Evolutionary conservation across 2,888 invertebrate genomes (phyloP).

Genomic region (Itoplectis maculator): DNA sequence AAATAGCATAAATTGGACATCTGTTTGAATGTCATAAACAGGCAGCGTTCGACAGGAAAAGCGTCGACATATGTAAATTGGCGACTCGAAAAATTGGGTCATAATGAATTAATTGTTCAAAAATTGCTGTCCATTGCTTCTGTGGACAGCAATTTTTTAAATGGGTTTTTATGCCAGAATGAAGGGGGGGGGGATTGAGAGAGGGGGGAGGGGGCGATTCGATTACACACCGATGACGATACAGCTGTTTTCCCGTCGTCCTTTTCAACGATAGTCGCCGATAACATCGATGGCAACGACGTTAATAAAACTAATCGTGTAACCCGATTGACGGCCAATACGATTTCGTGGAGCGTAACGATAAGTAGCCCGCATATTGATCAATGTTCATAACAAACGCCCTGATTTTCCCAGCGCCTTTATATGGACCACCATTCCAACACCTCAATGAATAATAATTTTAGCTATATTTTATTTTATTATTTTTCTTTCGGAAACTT

Average conservation of each 20-base stretch:
- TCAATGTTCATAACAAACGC: neutral
- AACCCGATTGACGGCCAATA: slow-evolving; percentile 30
- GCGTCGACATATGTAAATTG: neutral
- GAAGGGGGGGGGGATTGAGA: neutral
- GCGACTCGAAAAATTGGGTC: neutral
- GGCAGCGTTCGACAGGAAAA: neutral
- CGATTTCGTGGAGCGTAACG: slow-evolving; percentile 24
- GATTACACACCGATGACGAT: neutral
- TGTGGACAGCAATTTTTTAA: neutral
- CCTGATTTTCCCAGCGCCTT: neutral
- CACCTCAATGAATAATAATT: too few species aligned
- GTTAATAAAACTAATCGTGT: slow-evolving; percentile 44
- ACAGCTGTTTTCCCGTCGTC: neutral
- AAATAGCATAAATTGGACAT: neutral
- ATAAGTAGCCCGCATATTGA: slow-evolving; percentile 18
- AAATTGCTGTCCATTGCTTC: neutral
- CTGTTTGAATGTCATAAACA: neutral
- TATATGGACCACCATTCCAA: neutral
- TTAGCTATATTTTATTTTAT: neutral
- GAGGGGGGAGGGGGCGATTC: neutral
- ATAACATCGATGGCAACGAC: slow-evolving; percentile 6
- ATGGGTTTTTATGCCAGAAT: neutral
- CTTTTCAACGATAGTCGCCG: neutral
- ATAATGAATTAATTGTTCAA: neutral
- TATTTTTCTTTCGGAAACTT: neutral